Conservation (phyloP, 2,888 invertebrate genomes). For the Himalopsyche kuldschensis region DNA sequence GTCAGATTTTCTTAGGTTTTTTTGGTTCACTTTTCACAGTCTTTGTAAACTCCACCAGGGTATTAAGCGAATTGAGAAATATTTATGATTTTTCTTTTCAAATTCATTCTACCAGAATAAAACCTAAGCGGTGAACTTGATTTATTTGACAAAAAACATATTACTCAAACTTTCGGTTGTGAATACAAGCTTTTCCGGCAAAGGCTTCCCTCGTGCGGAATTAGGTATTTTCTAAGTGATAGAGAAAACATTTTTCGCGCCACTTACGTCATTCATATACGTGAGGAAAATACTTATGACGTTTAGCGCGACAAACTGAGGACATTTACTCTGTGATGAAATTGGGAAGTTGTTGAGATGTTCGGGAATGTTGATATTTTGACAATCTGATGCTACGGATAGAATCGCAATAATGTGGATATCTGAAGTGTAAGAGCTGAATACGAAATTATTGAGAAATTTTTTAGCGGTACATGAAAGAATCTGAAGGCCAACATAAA, state of each 20-base stretch:
- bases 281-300: background rate
- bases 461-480: no score
- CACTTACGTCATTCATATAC: conserved; percentile 15
- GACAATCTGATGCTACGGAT: background rate
- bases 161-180: background rate
- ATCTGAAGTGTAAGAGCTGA: background rate
- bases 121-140: background rate
- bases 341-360: background rate
- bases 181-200: background rate
- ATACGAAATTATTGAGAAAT: no score
- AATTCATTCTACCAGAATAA: background rate
- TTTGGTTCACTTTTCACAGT: no score
- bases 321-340: background rate
- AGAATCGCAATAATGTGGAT: background rate
- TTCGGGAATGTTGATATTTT: background rate
- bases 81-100: background rate
- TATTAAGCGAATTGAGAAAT: background rate
- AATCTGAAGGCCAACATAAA: no score
- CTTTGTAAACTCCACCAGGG: background rate
- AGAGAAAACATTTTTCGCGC: conserved; percentile 30
- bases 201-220: conserved; percentile 5
- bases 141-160: background rate
- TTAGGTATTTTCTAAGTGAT: conserved; percentile 32
- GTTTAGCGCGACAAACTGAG: background rate
- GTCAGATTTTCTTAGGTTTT: no score